A percentile compares a stretch with the other conserved stretches of the same genome.
phyloP scores from a whole-genome alignment of 2,888 invertebrate species.

The Drosophila nr. fundita region DNA sequence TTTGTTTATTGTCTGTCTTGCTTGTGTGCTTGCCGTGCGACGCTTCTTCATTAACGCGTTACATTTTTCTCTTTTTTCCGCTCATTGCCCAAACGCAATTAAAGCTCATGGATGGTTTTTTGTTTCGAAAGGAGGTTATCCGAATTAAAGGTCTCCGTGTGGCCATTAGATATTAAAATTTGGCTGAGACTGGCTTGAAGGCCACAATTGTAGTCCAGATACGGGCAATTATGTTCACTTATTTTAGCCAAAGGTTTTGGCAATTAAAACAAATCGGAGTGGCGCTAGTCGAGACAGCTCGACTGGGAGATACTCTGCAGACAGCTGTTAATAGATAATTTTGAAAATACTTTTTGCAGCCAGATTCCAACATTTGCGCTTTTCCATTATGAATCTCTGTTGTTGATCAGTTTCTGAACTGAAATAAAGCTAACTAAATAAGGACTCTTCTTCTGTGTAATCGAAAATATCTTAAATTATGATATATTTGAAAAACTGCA shows the following conservation, averaged over 20 bases:
- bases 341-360: neutral
- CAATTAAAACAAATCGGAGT: constrained; percentile 8
- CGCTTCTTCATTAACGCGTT: constrained; percentile 28
- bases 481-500: neutral
- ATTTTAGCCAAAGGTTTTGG: neutral
- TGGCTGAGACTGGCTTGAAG: constrained; percentile 34
- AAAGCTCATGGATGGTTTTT: constrained; percentile 18
- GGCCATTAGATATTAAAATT: constrained; percentile 12
- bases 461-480: neutral
- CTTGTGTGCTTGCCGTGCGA: constrained; percentile 20
- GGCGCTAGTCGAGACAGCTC: neutral
- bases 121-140: constrained; percentile 10
- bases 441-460: neutral
- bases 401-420: neutral
- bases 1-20: constrained; percentile 13
- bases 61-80: constrained; percentile 17
- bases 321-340: neutral
- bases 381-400: neutral
- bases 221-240: constrained; percentile 5
- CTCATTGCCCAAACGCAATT: constrained; percentile 22
- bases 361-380: neutral
- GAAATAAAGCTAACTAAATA: neutral
- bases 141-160: constrained; percentile 11
- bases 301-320: neutral
- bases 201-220: constrained; percentile 7